These are phyloP conservation scores for Ctenicera cuprea DNA, from an alignment of 2,888 invertebrate species.

Conservation along the genomic window DNA sequence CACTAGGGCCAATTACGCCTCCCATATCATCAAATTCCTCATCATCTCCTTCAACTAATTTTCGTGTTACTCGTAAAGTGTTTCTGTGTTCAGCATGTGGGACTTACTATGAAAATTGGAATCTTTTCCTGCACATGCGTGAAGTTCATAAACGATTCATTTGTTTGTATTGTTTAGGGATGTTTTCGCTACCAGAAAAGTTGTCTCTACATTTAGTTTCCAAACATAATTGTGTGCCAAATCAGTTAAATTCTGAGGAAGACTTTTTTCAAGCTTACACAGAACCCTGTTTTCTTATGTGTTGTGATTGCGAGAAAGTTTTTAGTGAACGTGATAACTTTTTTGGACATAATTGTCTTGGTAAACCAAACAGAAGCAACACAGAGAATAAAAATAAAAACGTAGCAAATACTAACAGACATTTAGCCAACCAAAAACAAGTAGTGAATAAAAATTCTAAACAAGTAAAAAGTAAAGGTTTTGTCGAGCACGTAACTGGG, in stretches of 20 bases:
- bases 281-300: conserved; percentile 85
- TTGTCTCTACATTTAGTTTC: conserved; percentile 85
- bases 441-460: conserved; percentile 42
- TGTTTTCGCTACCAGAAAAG: conserved; percentile 88
- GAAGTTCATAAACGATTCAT: conserved; percentile 88
- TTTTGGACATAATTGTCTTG: conserved; percentile 81
- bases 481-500: conserved; percentile 65
- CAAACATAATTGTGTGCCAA: conserved; percentile 86
- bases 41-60: conserved; percentile 73
- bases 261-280: conserved; percentile 80
- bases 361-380: conserved; percentile 47
- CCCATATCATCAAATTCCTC: conserved; percentile 43
- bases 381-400: conserved; percentile 37
- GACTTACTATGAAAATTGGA: conserved; percentile 91
- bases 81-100: conserved; percentile 89
- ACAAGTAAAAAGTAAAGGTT: conserved; percentile 41
- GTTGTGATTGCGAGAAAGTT: conserved; percentile 87
- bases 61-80: conserved; percentile 84
- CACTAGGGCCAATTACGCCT: conserved; percentile 56
- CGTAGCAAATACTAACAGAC: conserved; percentile 12
- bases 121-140: conserved; percentile 88
- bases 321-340: conserved; percentile 86
- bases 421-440: conserved; percentile 35
- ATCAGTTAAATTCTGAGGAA: conserved; percentile 79
- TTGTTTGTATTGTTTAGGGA: conserved; percentile 88